phyloP scores from a whole-genome alignment of 2,113 vertebrate species.

The Aegotheles bennettii region DNA sequence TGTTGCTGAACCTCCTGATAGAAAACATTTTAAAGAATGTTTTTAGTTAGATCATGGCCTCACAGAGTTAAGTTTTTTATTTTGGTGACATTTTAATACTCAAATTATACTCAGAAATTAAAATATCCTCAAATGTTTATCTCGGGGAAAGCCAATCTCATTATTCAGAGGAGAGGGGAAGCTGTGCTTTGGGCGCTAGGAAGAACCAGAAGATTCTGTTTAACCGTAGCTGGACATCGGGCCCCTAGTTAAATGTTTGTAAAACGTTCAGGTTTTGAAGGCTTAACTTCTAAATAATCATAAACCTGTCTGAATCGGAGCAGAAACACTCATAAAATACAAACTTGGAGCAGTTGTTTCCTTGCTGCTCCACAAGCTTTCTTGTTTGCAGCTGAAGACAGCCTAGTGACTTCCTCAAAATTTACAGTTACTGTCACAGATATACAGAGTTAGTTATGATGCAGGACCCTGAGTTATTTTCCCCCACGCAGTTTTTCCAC shows the following conservation, averaged over 20 bases:
- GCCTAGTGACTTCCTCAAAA: not conserved
- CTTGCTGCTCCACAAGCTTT: not conserved
- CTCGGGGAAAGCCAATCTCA: not conserved
- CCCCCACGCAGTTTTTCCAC: not conserved
- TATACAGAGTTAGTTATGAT: not conserved
- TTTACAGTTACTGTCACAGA: not conserved
- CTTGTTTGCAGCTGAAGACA: not conserved
- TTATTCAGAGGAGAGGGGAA: not conserved
- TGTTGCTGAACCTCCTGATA: slow-evolving; percentile 83
- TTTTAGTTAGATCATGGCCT: slow-evolving; percentile 41
- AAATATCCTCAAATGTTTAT: not conserved
- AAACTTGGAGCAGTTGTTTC: not conserved
- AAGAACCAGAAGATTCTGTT: not conserved
- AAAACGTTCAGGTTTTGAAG: not conserved
- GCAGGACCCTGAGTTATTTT: not conserved
- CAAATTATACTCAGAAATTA: not conserved
- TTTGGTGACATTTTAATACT: not conserved
- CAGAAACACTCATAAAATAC: not conserved
- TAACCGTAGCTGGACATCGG: not conserved
- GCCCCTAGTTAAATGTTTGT: not conserved
- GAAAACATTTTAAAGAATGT: slow-evolving; percentile 56
- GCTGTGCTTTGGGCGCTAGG: not conserved
- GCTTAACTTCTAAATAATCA: not conserved
- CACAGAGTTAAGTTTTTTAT: not conserved
- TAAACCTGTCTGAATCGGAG: not conserved